A percentile compares a stretch with the other conserved stretches of the same genome.
These are phyloP conservation scores for Triops longicaudatus DNA, from an alignment of 1,140 invertebrate genomes.

Conservation along the genomic window DNA sequence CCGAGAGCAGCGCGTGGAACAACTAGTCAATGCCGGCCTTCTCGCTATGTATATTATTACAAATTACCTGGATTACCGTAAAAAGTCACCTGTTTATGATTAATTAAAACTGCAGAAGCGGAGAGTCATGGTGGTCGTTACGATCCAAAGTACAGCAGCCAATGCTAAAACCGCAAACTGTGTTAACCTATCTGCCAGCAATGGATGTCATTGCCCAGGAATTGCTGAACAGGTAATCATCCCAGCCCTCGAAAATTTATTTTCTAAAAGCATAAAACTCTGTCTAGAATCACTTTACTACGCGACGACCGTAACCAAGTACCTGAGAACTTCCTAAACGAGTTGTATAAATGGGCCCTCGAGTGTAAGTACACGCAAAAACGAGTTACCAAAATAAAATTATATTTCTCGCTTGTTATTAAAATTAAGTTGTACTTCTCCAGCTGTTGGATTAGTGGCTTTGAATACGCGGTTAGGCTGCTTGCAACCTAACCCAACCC, in stretches of 20 bases:
- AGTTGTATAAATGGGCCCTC: slow-evolving; percentile 78
- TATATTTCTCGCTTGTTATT: no score
- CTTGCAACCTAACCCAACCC: slow-evolving; percentile 21
- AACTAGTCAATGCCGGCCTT: slow-evolving; percentile 22
- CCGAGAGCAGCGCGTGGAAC: slow-evolving; percentile 21
- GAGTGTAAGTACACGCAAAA: slow-evolving; percentile 59
- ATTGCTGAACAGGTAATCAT: slow-evolving; percentile 37
- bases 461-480: slow-evolving; percentile 27
- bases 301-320: slow-evolving; percentile 45
- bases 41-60: slow-evolving; percentile 19
- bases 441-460: slow-evolving; percentile 28
- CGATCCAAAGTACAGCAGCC: slow-evolving; percentile 72
- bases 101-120: slow-evolving; percentile 53
- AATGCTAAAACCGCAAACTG: slow-evolving; percentile 65
- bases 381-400: neutral
- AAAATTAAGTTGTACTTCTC: neutral
- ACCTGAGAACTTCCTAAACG: slow-evolving; percentile 65
- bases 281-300: slow-evolving; percentile 26
- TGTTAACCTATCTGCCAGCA: slow-evolving; percentile 59
- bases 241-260: neutral
- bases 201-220: slow-evolving; percentile 59
- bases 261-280: neutral
- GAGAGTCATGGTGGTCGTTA: slow-evolving; percentile 69
- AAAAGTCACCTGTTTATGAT: neutral
- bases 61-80: neutral